Evolutionary conservation across 2,797 vertebrate species (phyloP), one percentile per base, ranked within the genome.

Genomic region (Coregonus ussuriensis): DNA sequence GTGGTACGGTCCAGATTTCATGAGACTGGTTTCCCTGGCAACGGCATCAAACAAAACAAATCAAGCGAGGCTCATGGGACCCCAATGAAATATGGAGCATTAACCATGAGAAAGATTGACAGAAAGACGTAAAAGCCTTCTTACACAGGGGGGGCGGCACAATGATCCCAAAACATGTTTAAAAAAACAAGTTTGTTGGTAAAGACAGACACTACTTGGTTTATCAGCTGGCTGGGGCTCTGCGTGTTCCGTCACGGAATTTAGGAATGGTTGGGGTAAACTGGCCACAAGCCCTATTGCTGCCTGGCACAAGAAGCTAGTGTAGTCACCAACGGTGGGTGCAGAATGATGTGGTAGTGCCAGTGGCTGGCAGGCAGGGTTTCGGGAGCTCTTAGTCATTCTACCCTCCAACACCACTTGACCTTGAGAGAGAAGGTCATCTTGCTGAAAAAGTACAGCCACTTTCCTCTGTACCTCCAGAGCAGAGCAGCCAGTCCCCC

Each of bases 321-420:
- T 47, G 52, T 33, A 65, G 71, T 11, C 25, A 71, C 75, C 66
- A n/a, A 18, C 56, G 63, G n/a, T 16, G 71, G 76, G 68, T 71
- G 67, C 68, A 78, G 18, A 37, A 47, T 7, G 21, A 52, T 54
- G 70, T 65, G 15, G 16, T 72, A 65, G 35, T 72, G 76, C 77
- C 74, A 14, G 3, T 21, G 59, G 47, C 73, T 72, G 53, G 68
- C 21, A 54, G 16, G 62, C 54, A 37, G 70, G 73, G 71, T 67
- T 51, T 31, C 54, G 52, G 80, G 54, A 72, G 72, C 77, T 80
- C 31, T 72, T 76, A 47, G 41, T 47, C 41, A 9, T 47, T 47
- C 41, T 75, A 66, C 73, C 73, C 79, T 82, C 56, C 31, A 51
- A 70, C 72, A 74, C 71, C 77, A 47, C 63, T 82, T 81, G 82